phyloP scores from a whole-genome alignment of 1,140 invertebrate genomes.

The Frieseomelitta varia region DNA sequence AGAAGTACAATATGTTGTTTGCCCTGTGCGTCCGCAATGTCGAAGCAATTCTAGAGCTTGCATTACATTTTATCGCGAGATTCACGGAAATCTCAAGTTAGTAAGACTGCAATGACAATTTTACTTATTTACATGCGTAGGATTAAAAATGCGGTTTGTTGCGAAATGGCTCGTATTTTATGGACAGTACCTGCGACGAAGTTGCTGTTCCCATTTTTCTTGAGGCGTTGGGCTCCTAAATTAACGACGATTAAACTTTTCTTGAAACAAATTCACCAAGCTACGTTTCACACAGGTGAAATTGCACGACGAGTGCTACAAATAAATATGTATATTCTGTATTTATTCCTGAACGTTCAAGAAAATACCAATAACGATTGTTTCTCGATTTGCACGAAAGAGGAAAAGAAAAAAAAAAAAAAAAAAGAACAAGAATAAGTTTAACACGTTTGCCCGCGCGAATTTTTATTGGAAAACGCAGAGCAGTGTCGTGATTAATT shows the following conservation, averaged over 20 bases:
- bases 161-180: not conserved
- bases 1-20: slow-evolving; percentile 4
- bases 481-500: not conserved
- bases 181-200: not conserved
- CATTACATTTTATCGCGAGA: not conserved
- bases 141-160: slow-evolving; percentile 10
- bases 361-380: not conserved
- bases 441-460: too few species aligned
- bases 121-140: slow-evolving; percentile 16
- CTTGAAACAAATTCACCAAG: not conserved
- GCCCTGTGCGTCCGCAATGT: not conserved
- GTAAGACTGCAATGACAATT: not conserved
- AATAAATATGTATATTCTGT: not conserved
- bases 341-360: not conserved
- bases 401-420: too few species aligned
- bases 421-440: too few species aligned
- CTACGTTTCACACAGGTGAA: too few species aligned
- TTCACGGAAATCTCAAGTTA: not conserved
- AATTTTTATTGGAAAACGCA: not conserved
- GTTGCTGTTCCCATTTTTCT: not conserved
- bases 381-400: too few species aligned
- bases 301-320: too few species aligned
- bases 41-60: slow-evolving; percentile 10
- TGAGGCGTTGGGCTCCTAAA: not conserved
- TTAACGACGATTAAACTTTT: not conserved